Percentiles rank a stretch among this genome's conserved stretches.
phyloP scores from a whole-genome alignment of 1,140 invertebrate species.

The Protaetia brevitarsis region DNA sequence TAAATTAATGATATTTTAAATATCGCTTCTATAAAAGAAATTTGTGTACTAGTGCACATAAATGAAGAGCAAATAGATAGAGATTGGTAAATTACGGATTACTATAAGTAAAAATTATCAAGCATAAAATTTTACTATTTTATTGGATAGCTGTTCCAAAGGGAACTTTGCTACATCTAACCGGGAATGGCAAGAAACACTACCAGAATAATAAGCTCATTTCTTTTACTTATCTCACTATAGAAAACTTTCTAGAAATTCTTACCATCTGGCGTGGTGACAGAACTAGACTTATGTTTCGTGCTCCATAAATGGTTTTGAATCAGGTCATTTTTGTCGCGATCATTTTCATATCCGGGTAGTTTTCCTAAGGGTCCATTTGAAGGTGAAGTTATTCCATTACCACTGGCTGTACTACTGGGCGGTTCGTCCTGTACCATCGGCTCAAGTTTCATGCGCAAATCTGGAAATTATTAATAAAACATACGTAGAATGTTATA shows the following conservation, averaged over 20 bases:
- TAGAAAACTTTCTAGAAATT: conserved; percentile 36
- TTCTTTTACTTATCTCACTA: neutral
- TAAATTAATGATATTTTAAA: no score
- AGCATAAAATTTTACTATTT: no score
- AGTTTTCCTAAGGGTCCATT: conserved; percentile 45
- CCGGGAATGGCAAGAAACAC: neutral
- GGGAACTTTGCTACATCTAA: no score
- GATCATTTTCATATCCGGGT: conserved; percentile 43
- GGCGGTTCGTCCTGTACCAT: conserved; percentile 52
- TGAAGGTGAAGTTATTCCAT: conserved; percentile 46
- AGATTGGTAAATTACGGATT: no score
- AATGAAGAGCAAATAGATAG: no score
- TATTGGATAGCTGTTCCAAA: no score
- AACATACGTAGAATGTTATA: no score
- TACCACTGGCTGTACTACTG: conserved; percentile 51
- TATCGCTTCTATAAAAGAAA: no score
- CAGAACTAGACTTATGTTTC: conserved; percentile 46
- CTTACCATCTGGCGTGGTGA: conserved; percentile 60
- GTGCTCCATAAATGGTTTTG: conserved; percentile 53
- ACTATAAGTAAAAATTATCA: no score
- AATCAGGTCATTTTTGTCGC: conserved; percentile 51
- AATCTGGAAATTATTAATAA: conserved; percentile 53
- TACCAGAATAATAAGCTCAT: neutral
- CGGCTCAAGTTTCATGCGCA: conserved; percentile 62
- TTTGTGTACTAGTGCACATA: no score